Base-by-base conservation (phyloP, 2,888 invertebrate species). In the Torymus texanus region DNA sequence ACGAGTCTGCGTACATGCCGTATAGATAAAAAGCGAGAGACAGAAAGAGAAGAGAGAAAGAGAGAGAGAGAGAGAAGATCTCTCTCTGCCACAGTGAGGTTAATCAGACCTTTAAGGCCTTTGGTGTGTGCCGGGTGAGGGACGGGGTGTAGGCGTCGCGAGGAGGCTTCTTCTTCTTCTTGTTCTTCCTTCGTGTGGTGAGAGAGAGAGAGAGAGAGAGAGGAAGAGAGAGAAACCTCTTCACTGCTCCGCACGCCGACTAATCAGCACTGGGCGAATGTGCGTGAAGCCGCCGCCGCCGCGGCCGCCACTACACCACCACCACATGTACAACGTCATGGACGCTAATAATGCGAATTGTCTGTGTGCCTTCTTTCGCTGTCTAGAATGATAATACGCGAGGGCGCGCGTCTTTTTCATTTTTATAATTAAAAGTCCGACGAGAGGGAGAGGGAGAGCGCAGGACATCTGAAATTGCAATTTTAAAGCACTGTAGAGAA, bases 81-180 rank as follows among this genome's bases (percentile, higher is more conserved):
- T 41, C 41, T 50, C 65, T 63, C 75, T 51, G 8, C 41, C 8
- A 8, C 51, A 18, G 18, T 61, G 59, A 62, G 68, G 74, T 88
- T 88, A 88, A 88, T 88, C 89, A 87, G 86, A 82, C 85, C 86
- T 87, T 88, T 85, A 86, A 86, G 86, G 84, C 84, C 85, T 84
- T 85, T 75, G 82, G 83, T 80, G 83, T 81, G 8, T 78, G 50
- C 24, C 8, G 10, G 51, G 72, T 56, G 24, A 58, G 51, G 24
- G 18, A 55, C 74, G 79, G 41, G 59, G 83, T 84, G 83, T 29
- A 83, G 82, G 81, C 50, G 84, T 84, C 85, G 84, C 84, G 84
- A 80, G 82, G 83, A 83, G 88, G 88, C 85, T 88, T 87, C 88
- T 79, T 83, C 81, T 78, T 75, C 82, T 29, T 41, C 41, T 29